Evolutionary conservation across 2,797 vertebrate genomes (phyloP).

Genomic region (Gobionotothen gibberifrons): DNA sequence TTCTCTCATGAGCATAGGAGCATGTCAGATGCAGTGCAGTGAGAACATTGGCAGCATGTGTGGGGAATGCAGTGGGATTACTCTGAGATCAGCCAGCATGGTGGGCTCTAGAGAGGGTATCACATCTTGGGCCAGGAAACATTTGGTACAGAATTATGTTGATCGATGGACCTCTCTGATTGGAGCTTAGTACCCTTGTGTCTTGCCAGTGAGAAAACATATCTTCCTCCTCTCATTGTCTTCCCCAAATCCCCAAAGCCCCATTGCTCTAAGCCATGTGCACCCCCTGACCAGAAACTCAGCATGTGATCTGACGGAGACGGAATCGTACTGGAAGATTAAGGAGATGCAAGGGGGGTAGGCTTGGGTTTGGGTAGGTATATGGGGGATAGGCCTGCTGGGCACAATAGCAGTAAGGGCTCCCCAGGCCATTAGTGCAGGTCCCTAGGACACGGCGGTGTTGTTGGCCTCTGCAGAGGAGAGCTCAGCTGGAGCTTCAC

Average conservation of each 20-base stretch:
- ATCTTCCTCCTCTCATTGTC: constrained; percentile 47
- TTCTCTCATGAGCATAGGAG: not conserved
- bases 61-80: constrained; percentile 11
- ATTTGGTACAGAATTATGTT: constrained; percentile 49
- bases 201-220: constrained; percentile 45
- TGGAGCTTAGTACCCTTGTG: constrained; percentile 51
- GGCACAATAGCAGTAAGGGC: constrained; percentile 84
- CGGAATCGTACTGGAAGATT: constrained; percentile 70
- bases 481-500: constrained; percentile 89
- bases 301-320: constrained; percentile 64
- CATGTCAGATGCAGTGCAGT: constrained; percentile 13
- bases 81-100: constrained; percentile 1
- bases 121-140: constrained; percentile 45
- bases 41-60: constrained; percentile 21
- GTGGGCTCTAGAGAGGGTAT: constrained; percentile 21
- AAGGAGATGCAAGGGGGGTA: constrained; percentile 44
- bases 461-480: constrained; percentile 84
- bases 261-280: constrained; percentile 49
- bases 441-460: constrained; percentile 84
- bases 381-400: constrained; percentile 64
- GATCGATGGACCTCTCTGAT: constrained; percentile 56
- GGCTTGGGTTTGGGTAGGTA: constrained; percentile 49
- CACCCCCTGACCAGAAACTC: constrained; percentile 57
- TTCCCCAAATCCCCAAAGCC: constrained; percentile 31
- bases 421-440: constrained; percentile 85